These are phyloP conservation scores for Burhinus bistriatus DNA, from an alignment of 2,113 vertebrate species.

Conservation along the genomic window DNA sequence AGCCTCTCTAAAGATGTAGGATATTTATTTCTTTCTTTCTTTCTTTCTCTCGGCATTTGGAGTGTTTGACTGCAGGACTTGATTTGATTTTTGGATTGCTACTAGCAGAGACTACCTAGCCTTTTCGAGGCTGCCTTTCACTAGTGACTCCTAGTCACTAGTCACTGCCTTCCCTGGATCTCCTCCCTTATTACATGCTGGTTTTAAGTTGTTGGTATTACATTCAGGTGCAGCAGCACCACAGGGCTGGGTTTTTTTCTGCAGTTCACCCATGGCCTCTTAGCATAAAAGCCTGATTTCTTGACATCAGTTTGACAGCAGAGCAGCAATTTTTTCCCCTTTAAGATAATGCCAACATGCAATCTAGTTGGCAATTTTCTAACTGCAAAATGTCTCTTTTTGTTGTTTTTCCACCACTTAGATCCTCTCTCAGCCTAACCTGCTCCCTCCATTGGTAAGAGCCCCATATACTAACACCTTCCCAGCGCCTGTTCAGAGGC, in stretches of 20 bases:
- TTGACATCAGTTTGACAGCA: background rate
- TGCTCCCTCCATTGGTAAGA: constrained; percentile 92
- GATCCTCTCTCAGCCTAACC: constrained; percentile 96
- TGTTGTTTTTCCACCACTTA: constrained; percentile 79
- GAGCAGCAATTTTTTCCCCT: constrained; percentile 34
- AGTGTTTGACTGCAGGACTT: background rate
- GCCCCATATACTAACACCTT: constrained; percentile 92
- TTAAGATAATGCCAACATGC: constrained; percentile 51
- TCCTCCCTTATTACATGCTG: background rate
- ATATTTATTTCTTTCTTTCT: background rate
- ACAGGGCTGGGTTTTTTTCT: background rate
- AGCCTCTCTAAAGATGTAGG: background rate
- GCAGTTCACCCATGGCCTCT: background rate
- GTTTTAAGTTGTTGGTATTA: background rate
- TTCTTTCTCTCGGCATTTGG: background rate
- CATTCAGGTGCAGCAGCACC: background rate
- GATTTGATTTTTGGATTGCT: background rate
- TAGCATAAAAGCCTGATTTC: background rate
- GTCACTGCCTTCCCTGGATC: background rate
- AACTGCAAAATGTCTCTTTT: constrained; percentile 73
- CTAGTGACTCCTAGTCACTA: background rate
- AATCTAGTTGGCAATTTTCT: constrained; percentile 64
- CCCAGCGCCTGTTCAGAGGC: constrained; percentile 89
- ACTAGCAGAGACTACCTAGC: background rate
- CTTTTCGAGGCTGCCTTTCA: background rate